Percentiles rank a stretch among this genome's conserved stretches.
Conservation (phyloP, 2,888 invertebrate species). For the Phyllotreta striolata region DNA sequence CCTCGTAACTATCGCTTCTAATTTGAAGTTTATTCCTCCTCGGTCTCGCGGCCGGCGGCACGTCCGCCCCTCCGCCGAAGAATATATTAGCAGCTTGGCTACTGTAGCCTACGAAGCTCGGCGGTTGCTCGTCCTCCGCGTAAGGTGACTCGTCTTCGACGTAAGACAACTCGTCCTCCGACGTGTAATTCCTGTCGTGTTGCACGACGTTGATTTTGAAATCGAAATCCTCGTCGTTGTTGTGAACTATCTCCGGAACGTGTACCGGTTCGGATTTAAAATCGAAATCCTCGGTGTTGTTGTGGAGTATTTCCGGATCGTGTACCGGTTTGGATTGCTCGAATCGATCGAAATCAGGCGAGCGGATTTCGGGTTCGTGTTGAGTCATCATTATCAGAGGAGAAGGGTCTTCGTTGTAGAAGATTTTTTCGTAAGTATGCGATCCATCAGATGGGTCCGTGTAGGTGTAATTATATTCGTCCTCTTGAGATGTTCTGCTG, state of each 20-base stretch:
- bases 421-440: conserved; percentile 5
- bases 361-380: conserved; percentile 1
- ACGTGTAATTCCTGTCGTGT: conserved; percentile 29
- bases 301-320: background rate
- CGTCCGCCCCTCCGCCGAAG: conserved; percentile 48
- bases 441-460: background rate
- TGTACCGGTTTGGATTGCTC: too few species aligned
- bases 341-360: too few species aligned
- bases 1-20: conserved; percentile 39
- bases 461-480: background rate
- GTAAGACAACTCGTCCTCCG: conserved; percentile 38
- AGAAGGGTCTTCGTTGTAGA: background rate
- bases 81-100: conserved; percentile 58
- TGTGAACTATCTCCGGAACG: background rate
- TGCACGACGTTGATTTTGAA: conserved; percentile 36
- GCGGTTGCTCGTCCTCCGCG: conserved; percentile 21
- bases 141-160: conserved; percentile 35
- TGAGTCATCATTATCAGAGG: conserved; percentile 13
- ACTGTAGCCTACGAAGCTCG: conserved; percentile 46
- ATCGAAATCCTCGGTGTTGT: background rate
- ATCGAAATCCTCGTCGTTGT: conserved; percentile 1
- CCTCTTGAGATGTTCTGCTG: background rate
- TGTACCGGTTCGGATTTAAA: background rate
- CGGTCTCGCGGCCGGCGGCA: conserved; percentile 35
- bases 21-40: conserved; percentile 35